Percentiles rank a stretch among this genome's conserved stretches.
phyloP scores from a whole-genome alignment of 2,888 invertebrate species.

The Netelia virgata region DNA sequence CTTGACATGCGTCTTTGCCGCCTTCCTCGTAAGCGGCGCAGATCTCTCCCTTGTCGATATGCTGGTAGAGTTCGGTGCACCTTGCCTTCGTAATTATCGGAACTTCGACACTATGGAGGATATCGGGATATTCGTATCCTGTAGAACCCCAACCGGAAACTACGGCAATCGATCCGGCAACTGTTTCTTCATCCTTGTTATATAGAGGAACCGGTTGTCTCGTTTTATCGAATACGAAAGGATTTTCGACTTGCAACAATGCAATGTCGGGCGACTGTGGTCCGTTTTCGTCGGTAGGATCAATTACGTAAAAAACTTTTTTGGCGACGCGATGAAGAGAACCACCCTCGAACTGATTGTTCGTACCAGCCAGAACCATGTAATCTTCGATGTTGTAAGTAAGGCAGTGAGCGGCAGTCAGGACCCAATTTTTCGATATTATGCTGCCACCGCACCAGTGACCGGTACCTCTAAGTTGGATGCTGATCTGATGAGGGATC shows the following conservation, averaged over 20 bases:
- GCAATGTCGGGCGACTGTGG: constrained; percentile 14
- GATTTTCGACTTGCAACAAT: constrained; percentile 38
- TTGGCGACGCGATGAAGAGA: constrained; percentile 44
- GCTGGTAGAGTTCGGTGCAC: constrained; percentile 85
- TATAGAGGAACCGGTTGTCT: constrained; percentile 36
- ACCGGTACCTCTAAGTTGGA: constrained; percentile 75
- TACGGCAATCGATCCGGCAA: neutral
- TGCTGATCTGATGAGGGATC: constrained; percentile 84
- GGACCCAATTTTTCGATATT: constrained; percentile 85
- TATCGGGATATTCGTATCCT: constrained; percentile 37
- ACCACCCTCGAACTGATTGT: constrained; percentile 68
- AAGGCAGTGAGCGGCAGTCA: constrained; percentile 88
- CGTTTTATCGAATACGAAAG: constrained; percentile 46
- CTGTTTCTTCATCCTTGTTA: constrained; percentile 12
- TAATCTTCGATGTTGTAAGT: constrained; percentile 82
- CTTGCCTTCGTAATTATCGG: constrained; percentile 86
- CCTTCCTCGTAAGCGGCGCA: constrained; percentile 87
- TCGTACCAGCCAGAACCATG: constrained; percentile 85
- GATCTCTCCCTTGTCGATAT: constrained; percentile 83
- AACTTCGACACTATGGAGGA: constrained; percentile 86
- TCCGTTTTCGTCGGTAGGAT: no score
- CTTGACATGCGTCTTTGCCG: constrained; percentile 83
- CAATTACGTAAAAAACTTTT: neutral
- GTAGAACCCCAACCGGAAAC: constrained; percentile 63
- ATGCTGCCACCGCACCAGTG: constrained; percentile 87